Conservation (phyloP, 2,888 invertebrate species). For the Volucella bombylans region DNA sequence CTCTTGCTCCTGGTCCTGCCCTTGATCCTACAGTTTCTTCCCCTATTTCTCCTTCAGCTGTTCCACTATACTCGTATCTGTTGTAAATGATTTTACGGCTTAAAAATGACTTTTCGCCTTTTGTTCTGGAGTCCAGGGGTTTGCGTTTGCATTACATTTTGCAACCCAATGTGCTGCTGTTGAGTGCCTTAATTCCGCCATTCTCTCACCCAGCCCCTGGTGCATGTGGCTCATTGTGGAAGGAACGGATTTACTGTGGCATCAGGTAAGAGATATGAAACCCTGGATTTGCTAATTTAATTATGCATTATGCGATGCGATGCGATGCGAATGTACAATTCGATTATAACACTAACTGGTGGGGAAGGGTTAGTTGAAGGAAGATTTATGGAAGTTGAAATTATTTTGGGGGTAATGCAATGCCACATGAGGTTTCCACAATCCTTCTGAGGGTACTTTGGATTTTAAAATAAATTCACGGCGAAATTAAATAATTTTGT, state of each 20-base stretch:
- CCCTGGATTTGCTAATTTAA: slow-evolving; percentile 64
- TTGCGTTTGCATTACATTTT: not conserved
- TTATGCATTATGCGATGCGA: slow-evolving; percentile 40
- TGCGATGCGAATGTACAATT: slow-evolving; percentile 16
- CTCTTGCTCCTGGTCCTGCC: not conserved
- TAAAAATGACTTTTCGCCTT: slow-evolving; percentile 62
- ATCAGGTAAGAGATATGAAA: slow-evolving; percentile 48
- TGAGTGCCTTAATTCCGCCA: no score
- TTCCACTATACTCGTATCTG: slow-evolving; percentile 41
- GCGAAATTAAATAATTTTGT: not conserved
- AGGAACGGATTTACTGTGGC: slow-evolving; percentile 8
- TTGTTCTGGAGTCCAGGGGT: slow-evolving; percentile 25
- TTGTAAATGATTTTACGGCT: slow-evolving; percentile 67
- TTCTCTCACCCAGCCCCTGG: no score
- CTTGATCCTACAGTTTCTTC: no score
- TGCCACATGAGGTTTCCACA: not conserved
- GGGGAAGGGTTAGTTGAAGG: no score
- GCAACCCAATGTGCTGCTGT: not conserved
- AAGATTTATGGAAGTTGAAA: slow-evolving; percentile 11
- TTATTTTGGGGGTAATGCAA: not conserved
- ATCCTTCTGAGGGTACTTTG: not conserved
- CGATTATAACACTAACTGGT: not conserved
- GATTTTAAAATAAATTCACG: not conserved
- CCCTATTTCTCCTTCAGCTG: not conserved
- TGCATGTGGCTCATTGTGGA: not conserved